Evolutionary conservation across 1,140 invertebrate genomes (phyloP).

Genomic region (Caenorhabditis remanei): DNA sequence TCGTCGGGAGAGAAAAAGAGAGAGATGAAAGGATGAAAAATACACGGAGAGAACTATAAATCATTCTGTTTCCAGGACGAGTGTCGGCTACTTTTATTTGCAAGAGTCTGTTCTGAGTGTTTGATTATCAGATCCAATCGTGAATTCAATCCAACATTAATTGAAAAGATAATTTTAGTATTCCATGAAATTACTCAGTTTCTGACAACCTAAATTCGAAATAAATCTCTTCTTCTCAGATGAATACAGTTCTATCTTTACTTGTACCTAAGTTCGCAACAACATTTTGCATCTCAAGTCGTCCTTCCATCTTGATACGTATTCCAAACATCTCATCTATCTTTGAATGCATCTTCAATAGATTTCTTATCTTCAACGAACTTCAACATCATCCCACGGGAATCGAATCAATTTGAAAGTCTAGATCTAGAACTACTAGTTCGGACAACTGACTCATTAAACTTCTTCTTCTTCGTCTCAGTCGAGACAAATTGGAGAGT

Average conservation of each 20-base stretch:
- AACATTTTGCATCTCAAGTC: neutral
- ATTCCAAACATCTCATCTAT: neutral
- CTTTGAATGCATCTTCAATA: neutral
- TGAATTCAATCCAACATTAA: neutral
- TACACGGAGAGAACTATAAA: slow-evolving; percentile 21
- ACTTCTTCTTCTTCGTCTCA: neutral
- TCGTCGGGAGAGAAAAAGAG: slow-evolving; percentile 1
- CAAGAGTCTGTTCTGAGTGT: slow-evolving; percentile 6
- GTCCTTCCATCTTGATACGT: neutral
- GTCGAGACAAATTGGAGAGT: neutral
- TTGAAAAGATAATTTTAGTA: no score
- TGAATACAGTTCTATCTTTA: neutral
- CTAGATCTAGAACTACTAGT: neutral
- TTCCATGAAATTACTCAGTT: no score
- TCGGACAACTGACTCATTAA: neutral
- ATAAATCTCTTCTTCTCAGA: no score
- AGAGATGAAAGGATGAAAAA: slow-evolving; percentile 40
- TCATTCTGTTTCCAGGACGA: slow-evolving; percentile 38
- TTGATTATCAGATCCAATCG: neutral
- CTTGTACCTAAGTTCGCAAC: no score
- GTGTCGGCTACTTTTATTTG: slow-evolving; percentile 21
- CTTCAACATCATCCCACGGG: neutral
- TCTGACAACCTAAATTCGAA: no score
- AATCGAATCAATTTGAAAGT: neutral
- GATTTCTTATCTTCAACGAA: neutral